Conservation (phyloP, 2,888 invertebrate genomes). For the Eugnorisma glareosa region DNA sequence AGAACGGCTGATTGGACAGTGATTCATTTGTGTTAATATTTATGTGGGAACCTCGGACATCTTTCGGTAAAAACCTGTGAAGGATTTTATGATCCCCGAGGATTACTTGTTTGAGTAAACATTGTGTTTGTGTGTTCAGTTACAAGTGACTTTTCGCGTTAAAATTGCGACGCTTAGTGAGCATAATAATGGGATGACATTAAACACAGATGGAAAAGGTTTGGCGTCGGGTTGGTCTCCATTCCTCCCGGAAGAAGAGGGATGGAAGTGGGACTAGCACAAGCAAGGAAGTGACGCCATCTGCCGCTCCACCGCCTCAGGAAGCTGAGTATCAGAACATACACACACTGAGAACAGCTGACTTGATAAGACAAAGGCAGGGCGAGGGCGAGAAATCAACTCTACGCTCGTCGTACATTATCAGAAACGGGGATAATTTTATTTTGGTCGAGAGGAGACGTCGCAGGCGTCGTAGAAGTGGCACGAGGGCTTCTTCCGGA, state of each 20-base stretch:
- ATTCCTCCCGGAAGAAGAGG: constrained; percentile 91
- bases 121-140: constrained; percentile 51
- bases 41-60: constrained; percentile 69
- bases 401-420: constrained; percentile 88
- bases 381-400: constrained; percentile 88
- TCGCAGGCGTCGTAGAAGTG: constrained; percentile 86
- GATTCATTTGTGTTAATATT: constrained; percentile 76
- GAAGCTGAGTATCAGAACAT: constrained; percentile 89
- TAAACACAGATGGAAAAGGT: constrained; percentile 90
- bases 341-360: constrained; percentile 89
- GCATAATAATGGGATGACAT: constrained; percentile 89
- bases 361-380: constrained; percentile 88
- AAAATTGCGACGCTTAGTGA: constrained; percentile 58
- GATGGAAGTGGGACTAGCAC: constrained; percentile 90
- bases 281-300: constrained; percentile 84
- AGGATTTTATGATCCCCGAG: constrained; percentile 27
- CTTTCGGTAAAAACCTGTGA: constrained; percentile 59
- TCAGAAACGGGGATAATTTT: constrained; percentile 89
- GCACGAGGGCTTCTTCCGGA: constrained; percentile 87
- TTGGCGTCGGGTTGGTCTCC: constrained; percentile 90
- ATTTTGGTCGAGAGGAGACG: constrained; percentile 88
- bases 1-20: constrained; percentile 81
- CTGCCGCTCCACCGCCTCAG: constrained; percentile 80
- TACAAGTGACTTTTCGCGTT: constrained; percentile 51
- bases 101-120: constrained; percentile 44